Evolutionary conservation across 2,888 invertebrate genomes (phyloP), one percentile per base, ranked within the genome.

Genomic region (Diaperis boleti): DNA sequence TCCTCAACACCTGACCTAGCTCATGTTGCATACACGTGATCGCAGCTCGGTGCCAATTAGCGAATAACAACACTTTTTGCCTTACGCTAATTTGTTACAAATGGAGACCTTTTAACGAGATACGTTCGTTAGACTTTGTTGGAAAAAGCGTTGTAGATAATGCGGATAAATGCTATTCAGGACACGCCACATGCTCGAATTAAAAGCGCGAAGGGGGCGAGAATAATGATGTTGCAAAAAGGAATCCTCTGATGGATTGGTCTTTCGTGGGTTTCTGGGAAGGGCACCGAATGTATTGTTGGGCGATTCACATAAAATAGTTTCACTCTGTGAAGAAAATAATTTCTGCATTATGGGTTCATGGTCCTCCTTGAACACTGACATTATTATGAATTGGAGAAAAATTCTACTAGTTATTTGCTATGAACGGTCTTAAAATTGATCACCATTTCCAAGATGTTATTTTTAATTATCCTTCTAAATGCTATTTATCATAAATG

Each of bases 221-320:
- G 26, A 15, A 57, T 45, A 57, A 57, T 57, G 45, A 57, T 49
- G 59, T 49, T 49, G 59, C 41, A 49, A 57, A 56, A 29, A 14
- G 29, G 49, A 59, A 47, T 59, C 47, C 57, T 45, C 33, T 47
- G 47, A 59, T 59, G 57, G 57, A 59, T 59, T 57, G 37, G 47
- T 31, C 49, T 49, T 26, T 17, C 33, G n/a, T 33, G 11, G 52
- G 11, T 37, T 35, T 17, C 2, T 7, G 29, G 22, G 41, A 37
- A 17, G 33, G 18, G 35, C 11, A 37, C 33, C 39, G 37, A n/a
- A n/a, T n/a, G n/a, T 22, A 5, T 22, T 22, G 4, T 22, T 22
- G 26, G 26, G 7, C 26, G 7, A 5, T 22, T 7, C 26, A 35
- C 11, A 7, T 4, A 4, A 5, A 35, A 4, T 10, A 11, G 3